These are phyloP conservation scores for Uropetala carovei DNA, from an alignment of 2,888 invertebrate genomes.

Conservation along the genomic window DNA sequence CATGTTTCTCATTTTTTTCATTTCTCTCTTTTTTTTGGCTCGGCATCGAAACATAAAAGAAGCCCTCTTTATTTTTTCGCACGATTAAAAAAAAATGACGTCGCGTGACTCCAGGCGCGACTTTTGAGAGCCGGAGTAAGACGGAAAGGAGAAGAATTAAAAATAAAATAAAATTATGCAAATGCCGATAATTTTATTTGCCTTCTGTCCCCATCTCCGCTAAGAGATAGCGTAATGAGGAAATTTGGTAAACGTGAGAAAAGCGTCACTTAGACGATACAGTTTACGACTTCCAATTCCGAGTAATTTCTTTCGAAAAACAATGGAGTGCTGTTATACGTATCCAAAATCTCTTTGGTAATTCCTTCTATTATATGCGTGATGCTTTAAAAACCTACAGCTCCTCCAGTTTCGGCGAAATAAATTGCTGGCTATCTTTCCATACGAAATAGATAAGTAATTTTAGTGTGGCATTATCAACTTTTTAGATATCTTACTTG, in stretches of 20 bases:
- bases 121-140: neutral
- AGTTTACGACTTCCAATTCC: neutral
- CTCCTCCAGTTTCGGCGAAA: no score
- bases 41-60: neutral
- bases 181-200: neutral
- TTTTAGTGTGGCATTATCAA: no score
- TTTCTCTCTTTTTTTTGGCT: neutral
- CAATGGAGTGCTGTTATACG: conserved; percentile 19
- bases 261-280: neutral
- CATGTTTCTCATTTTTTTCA: neutral
- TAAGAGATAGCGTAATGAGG: neutral
- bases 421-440: no score
- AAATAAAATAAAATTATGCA: neutral
- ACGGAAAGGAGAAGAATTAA: neutral
- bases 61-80: neutral
- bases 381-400: neutral
- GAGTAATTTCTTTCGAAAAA: neutral
- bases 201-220: neutral
- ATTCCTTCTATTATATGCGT: neutral
- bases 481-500: no score
- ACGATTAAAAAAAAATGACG: neutral
- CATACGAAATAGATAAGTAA: no score
- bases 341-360: neutral
- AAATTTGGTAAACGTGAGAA: conserved; percentile 7
- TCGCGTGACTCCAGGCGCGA: neutral